These are phyloP conservation scores for Myotis daubentonii DNA, from an alignment of 2,797 vertebrate genomes.

Conservation along the genomic window DNA sequence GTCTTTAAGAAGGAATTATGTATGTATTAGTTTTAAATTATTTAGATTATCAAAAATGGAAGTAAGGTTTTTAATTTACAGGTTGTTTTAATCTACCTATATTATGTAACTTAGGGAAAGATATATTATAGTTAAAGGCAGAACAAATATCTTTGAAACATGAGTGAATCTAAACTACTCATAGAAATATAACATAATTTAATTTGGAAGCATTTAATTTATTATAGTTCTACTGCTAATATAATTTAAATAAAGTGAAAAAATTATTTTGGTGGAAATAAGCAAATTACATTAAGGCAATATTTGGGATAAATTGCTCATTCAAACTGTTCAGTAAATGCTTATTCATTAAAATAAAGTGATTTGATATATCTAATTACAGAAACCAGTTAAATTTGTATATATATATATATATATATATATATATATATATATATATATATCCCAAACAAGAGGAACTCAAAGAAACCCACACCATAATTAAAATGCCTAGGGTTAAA, in stretches of 20 bases:
- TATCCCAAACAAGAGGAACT: too few relatives aligned
- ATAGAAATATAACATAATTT: not conserved
- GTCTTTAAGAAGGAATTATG: not conserved
- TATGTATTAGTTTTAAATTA: not conserved
- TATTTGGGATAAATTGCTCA: not conserved
- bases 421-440: too few relatives aligned
- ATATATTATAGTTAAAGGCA: not conserved
- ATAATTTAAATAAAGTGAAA: conserved; percentile 5
- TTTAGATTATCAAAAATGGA: not conserved
- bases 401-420: too few relatives aligned
- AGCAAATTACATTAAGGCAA: not conserved
- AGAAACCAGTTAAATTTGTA: not conserved
- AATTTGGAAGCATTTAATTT: not conserved
- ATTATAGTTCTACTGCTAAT: not conserved
- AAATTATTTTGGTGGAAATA: not conserved
- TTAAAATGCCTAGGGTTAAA: too few relatives aligned
- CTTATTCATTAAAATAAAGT: not conserved
- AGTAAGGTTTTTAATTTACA: not conserved
- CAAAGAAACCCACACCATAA: too few relatives aligned
- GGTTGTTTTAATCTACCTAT: not conserved
- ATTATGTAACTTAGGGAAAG: not conserved
- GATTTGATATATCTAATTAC: not conserved
- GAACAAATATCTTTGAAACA: not conserved
- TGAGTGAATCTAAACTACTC: not conserved
- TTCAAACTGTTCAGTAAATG: not conserved